Evolutionary conservation across 2,888 invertebrate genomes (phyloP).

Genomic region (Tiliacea aurago): DNA sequence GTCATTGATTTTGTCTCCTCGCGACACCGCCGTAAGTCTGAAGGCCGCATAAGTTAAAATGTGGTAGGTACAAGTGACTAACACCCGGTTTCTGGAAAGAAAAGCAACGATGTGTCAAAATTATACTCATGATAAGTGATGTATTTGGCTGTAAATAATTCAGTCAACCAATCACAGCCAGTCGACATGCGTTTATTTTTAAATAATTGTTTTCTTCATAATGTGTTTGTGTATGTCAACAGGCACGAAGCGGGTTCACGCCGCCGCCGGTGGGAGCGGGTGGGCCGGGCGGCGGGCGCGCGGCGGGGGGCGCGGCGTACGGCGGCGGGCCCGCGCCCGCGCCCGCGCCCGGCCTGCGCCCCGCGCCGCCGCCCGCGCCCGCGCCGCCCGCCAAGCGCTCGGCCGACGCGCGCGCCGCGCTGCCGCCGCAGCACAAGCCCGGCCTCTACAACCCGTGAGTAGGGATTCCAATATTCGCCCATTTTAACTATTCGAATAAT

Average conservation of each 20-base stretch:
- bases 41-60: no score
- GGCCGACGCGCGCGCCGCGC: conserved; percentile 65
- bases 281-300: conserved; percentile 73
- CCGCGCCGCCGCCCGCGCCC: conserved; percentile 63
- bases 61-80: no score
- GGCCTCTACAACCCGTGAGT: conserved; percentile 75
- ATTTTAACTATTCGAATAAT: no score
- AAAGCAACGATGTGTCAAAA: no score
- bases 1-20: no score
- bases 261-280: conserved; percentile 76
- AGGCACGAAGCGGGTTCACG: conserved; percentile 92
- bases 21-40: no score
- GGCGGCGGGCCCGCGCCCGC: conserved; percentile 78
- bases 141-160: no score
- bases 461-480: no score
- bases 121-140: no score
- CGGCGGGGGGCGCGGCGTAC: conserved; percentile 88
- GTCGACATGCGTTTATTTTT: no score
- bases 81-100: no score
- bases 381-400: conserved; percentile 68
- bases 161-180: no score
- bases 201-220: background rate
- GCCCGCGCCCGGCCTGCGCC: conserved; percentile 59
- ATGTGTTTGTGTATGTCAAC: conserved; percentile 18
- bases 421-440: conserved; percentile 90